Conservation (phyloP, 2,888 invertebrate species). For the Clusia tigrina region DNA sequence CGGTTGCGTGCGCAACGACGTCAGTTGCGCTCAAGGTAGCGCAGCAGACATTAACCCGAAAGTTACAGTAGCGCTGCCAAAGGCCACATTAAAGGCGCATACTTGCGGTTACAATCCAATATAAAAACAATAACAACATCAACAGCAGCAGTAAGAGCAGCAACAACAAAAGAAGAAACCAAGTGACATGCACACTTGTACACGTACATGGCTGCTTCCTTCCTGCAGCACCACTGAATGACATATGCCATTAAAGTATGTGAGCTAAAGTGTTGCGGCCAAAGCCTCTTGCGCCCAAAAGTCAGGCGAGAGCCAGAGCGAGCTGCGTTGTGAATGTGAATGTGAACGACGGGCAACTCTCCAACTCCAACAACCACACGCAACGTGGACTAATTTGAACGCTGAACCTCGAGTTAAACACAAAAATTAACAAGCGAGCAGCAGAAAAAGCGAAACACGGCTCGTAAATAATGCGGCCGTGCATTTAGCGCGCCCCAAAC, state of each 20-base stretch:
- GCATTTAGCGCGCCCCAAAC: slow-evolving; percentile 56
- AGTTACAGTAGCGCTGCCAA: slow-evolving; percentile 8
- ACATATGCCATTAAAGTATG: background rate
- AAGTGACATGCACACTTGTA: too few species aligned
- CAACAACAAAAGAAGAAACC: too few species aligned
- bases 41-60: slow-evolving; percentile 14
- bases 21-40: slow-evolving; percentile 58
- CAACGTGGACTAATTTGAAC: too few species aligned
- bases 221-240: background rate
- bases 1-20: slow-evolving; percentile 47
- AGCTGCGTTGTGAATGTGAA: background rate
- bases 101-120: slow-evolving; percentile 26
- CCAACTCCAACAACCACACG: too few species aligned
- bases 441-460: slow-evolving; percentile 53
- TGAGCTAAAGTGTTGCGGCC: background rate
- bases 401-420: background rate
- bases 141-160: background rate
- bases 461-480: slow-evolving; percentile 54
- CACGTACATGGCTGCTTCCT: background rate
- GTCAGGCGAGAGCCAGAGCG: background rate
- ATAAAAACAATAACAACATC: background rate
- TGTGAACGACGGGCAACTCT: too few species aligned
- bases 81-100: slow-evolving; percentile 17
- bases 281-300: background rate
- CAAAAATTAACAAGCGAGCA: slow-evolving; percentile 17